Percentiles rank a stretch among this genome's conserved stretches.
Evolutionary conservation across 2,888 invertebrate genomes (phyloP).

Genomic region (Drosophila yooni): DNA sequence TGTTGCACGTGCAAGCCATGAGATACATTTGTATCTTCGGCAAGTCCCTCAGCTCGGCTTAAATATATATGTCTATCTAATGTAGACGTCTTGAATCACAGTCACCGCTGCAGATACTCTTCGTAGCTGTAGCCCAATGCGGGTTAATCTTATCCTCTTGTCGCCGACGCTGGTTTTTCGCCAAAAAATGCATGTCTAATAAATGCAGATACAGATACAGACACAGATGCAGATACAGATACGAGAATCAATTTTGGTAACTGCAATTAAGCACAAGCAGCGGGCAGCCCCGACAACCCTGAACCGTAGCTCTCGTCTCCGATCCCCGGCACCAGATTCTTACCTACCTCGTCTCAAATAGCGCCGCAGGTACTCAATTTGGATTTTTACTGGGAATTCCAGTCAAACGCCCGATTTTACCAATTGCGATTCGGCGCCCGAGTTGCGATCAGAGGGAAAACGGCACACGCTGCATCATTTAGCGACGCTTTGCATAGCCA

Average conservation of each 20-base stretch:
- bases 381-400: slow-evolving; percentile 44
- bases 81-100: slow-evolving; percentile 8
- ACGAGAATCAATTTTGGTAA: slow-evolving; percentile 23
- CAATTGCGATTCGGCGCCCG: slow-evolving; percentile 31
- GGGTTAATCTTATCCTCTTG: slow-evolving; percentile 55
- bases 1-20: slow-evolving; percentile 6
- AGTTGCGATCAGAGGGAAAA: slow-evolving; percentile 12
- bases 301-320: not conserved
- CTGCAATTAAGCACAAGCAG: slow-evolving; percentile 56
- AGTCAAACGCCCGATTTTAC: slow-evolving; percentile 13
- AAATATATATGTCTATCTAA: slow-evolving; percentile 6
- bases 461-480: slow-evolving; percentile 66
- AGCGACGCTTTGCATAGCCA: slow-evolving; percentile 69
- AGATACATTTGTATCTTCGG: slow-evolving; percentile 20
- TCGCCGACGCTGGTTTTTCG: slow-evolving; percentile 46
- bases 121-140: slow-evolving; percentile 28
- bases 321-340: not conserved
- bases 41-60: not conserved
- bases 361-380: slow-evolving; percentile 45
- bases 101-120: slow-evolving; percentile 17
- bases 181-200: slow-evolving; percentile 30
- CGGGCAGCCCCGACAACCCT: slow-evolving; percentile 30
- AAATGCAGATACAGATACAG: slow-evolving; percentile 12
- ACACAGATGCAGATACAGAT: slow-evolving; percentile 8
- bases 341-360: slow-evolving; percentile 26